These are phyloP conservation scores for Harpagoxenus sublaevis DNA, from an alignment of 2,888 invertebrate species.

Conservation along the genomic window DNA sequence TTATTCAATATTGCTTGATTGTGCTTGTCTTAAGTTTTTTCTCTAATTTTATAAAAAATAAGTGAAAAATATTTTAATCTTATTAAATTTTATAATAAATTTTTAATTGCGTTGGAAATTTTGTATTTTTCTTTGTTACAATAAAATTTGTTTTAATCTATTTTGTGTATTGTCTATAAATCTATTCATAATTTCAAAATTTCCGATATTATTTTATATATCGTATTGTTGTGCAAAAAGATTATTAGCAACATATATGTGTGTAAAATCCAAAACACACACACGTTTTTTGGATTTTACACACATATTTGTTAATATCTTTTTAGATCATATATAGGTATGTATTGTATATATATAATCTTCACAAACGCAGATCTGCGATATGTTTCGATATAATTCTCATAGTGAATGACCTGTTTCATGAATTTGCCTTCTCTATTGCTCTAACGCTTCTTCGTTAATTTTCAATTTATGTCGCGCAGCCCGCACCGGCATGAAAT, in stretches of 20 bases:
- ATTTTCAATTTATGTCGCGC: constrained; percentile 54
- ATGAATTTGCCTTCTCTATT: constrained; percentile 43
- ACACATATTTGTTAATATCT: background rate
- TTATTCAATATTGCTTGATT: background rate
- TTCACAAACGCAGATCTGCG: background rate
- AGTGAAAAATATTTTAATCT: background rate
- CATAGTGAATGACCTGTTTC: constrained; percentile 23
- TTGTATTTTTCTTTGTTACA: background rate
- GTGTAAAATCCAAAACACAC: background rate
- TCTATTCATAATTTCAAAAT: background rate
- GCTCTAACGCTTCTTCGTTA: constrained; percentile 43
- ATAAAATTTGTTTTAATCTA: background rate
- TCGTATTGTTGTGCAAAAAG: background rate
- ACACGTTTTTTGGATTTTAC: background rate
- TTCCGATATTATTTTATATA: background rate
- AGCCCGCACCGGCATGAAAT: constrained; percentile 48
- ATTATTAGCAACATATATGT: background rate
- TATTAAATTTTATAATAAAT: background rate
- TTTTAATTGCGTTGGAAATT: background rate
- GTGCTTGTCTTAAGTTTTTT: background rate
- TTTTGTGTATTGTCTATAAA: background rate
- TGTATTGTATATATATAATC: background rate
- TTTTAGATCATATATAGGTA: background rate
- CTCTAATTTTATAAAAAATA: background rate
- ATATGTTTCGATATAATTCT: background rate